Evolutionary conservation across 64 coral and sea anemone genomes (phyloP), one percentile per base, ranked within the genome.

Genomic region (Pachyseris speciosa): DNA sequence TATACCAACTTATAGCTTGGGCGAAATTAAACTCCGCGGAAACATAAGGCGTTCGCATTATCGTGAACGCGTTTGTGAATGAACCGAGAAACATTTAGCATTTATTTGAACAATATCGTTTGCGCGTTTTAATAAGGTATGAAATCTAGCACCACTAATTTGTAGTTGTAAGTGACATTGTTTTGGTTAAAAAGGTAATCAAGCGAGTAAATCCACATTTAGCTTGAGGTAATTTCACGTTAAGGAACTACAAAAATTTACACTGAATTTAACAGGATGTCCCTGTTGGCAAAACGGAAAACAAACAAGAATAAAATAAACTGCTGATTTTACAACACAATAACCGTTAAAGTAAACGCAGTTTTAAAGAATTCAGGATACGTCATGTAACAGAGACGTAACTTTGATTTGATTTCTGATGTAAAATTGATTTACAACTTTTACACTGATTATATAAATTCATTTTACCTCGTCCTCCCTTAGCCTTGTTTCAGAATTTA

Each of bases 341-440:
- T n/a, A n/a, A n/a, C 13, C 44, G 13, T 47, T 13, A 47, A 47
- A 47, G 13, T 13, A 47, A 47, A 47, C 44, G 44, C 0, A 47
- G 44, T 0, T 47, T 47, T 47, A 9, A 47, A n/a, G n/a, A n/a
- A n/a, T n/a, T n/a, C n/a, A n/a, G n/a, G n/a, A n/a, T n/a, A n/a
- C n/a, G n/a, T n/a, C 15, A 49, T 49, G 52, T 5, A 58, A 58
- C 11, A 20, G 52, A 0, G n/a, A 15, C 13, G 6, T 36, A 34
- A 1, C 7, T 19, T 69, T 17, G 31, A 69, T 71, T 71, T 58
- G 34, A 5, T 19, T 61, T 39, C 13, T 79, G 51, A 37, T 63
- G 37, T 37, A 81, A 81, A 81, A 61, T 22, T 3, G 77, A 61
- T 61, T 60, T 81, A 71, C 39, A 81, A 81, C n/a, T 81, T 80